Conservation (phyloP, 2,888 invertebrate species). For the Diaprepes abbreviatus region DNA sequence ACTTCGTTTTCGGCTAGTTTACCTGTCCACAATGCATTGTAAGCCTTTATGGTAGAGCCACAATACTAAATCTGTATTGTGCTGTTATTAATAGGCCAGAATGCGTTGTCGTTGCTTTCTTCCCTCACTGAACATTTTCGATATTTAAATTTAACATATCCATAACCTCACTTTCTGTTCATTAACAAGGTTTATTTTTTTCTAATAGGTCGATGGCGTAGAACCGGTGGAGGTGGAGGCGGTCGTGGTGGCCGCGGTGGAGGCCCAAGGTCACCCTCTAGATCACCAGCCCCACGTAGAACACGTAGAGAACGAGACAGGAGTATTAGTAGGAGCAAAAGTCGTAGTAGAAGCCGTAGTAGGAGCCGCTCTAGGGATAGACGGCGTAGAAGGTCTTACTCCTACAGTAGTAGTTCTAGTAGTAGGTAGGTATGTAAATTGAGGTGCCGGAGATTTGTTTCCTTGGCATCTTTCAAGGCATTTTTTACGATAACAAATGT, state of each 20-base stretch:
- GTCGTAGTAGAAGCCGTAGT: conserved; percentile 44
- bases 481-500: no score
- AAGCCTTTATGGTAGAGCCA: no score
- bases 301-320: conserved; percentile 35
- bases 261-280: conserved; percentile 57
- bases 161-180: no score
- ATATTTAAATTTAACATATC: no score
- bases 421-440: conserved; percentile 31
- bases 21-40: no score
- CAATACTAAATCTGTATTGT: no score
- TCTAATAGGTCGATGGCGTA: conserved; percentile 46
- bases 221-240: conserved; percentile 49
- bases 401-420: conserved; percentile 39
- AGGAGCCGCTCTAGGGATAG: conserved; percentile 52
- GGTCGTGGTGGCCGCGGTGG: conserved; percentile 60
- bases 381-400: conserved; percentile 49
- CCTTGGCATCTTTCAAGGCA: no score
- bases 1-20: no score
- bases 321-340: conserved; percentile 50
- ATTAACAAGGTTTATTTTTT: no score
- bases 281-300: conserved; percentile 57
- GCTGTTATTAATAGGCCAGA: no score
- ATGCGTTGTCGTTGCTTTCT: no score
- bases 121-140: no score
- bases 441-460: neutral